Percentiles rank a stretch among this genome's conserved stretches.
Evolutionary conservation across 2,113 vertebrate species (phyloP).

Genomic region (Hemibagrus wyckioides): DNA sequence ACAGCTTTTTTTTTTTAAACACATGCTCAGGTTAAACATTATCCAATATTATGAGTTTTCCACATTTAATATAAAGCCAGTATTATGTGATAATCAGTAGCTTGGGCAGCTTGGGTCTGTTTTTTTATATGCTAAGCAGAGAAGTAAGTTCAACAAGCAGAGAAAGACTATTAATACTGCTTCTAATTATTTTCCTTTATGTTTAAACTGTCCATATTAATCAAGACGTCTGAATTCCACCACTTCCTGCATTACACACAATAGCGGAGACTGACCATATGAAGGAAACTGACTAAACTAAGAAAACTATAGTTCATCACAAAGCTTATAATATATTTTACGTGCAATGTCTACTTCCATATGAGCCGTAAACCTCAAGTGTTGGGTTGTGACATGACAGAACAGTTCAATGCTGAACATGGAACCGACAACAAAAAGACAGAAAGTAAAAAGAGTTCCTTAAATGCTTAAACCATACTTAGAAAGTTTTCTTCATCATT

Average conservation of each 20-base stretch:
- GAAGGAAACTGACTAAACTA: not conserved
- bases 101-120: not conserved
- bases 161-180: not conserved
- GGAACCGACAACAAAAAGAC: too few relatives aligned
- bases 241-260: not conserved
- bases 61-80: not conserved
- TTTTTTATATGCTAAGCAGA: not conserved
- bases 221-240: not conserved
- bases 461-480: too few relatives aligned
- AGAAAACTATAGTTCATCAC: not conserved
- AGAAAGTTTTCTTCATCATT: too few relatives aligned
- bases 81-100: not conserved
- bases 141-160: not conserved
- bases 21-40: slow-evolving; percentile 1
- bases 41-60: not conserved
- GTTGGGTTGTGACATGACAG: too few relatives aligned
- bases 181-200: not conserved
- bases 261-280: not conserved
- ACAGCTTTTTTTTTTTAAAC: not conserved
- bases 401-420: too few relatives aligned
- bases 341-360: too few relatives aligned
- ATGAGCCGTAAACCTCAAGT: too few relatives aligned
- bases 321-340: not conserved
- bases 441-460: too few relatives aligned
- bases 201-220: not conserved